Conservation (phyloP, 2,113 vertebrate genomes). For the Phrynosoma blainvillii region DNA sequence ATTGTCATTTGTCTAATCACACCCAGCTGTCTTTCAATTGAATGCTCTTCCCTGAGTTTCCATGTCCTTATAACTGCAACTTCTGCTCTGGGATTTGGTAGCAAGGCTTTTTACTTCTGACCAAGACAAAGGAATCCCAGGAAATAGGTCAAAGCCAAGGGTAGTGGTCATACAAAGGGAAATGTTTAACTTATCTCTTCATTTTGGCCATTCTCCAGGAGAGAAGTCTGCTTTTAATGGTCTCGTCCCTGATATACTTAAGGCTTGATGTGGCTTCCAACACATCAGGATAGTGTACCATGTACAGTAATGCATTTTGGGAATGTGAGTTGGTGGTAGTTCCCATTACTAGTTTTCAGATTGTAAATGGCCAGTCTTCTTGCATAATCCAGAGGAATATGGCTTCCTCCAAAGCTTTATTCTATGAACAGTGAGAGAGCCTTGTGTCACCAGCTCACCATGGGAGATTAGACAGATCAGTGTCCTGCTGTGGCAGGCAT, state of each 20-base stretch:
- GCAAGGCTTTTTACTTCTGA: too few species aligned
- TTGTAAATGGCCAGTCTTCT: not conserved
- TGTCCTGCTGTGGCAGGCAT: not conserved
- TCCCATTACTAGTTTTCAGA: not conserved
- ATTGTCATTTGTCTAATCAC: not conserved
- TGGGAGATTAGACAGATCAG: not conserved
- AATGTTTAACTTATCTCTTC: too few species aligned
- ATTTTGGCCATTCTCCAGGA: not conserved
- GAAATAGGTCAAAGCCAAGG: not conserved
- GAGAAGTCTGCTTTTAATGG: not conserved
- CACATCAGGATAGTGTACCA: too few species aligned
- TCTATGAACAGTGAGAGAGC: not conserved
- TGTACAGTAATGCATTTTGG: not conserved
- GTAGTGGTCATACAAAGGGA: not conserved
- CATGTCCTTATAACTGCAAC: not conserved
- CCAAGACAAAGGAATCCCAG: not conserved
- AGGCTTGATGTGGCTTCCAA: not conserved
- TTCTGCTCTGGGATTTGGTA: not conserved
- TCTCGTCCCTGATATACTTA: not conserved
- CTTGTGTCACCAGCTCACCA: not conserved
- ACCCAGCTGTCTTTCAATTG: not conserved
- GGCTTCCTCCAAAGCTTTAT: not conserved
- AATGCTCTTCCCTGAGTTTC: not conserved
- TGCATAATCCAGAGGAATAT: not conserved
- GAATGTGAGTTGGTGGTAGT: not conserved